Conservation (phyloP, 1,140 invertebrate genomes). For the Halictus rubicundus region DNA sequence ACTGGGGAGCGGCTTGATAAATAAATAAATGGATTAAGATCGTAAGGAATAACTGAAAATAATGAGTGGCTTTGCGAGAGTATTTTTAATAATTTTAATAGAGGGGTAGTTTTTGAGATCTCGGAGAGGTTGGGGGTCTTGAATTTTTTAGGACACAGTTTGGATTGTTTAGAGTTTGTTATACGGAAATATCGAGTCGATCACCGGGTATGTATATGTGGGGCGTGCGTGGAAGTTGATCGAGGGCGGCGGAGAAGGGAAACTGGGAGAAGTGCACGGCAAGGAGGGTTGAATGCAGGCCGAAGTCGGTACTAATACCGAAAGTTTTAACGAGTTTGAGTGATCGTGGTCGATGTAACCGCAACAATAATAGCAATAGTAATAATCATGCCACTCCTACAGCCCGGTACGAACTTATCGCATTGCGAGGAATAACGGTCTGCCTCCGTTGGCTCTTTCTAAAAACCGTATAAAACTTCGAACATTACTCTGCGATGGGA, state of each 20-base stretch:
- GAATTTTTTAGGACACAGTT: too few species aligned
- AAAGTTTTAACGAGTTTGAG: conserved; percentile 81
- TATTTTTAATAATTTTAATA: too few species aligned
- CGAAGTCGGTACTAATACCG: conserved; percentile 75
- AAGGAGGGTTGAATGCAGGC: conserved; percentile 71
- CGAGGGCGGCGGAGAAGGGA: conserved; percentile 38
- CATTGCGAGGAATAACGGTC: conserved; percentile 52
- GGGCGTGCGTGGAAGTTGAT: conserved; percentile 18
- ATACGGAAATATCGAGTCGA: conserved; percentile 46
- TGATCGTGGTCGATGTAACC: conserved; percentile 78
- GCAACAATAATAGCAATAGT: conserved; percentile 77
- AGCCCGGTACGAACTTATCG: conserved; percentile 73
- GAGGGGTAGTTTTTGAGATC: too few species aligned
- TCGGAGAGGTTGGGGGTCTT: too few species aligned
- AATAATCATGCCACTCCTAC: conserved; percentile 69
- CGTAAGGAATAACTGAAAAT: too few species aligned
- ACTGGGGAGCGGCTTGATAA: too few species aligned
- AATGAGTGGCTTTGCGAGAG: too few species aligned
- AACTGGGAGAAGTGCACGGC: conserved; percentile 66
- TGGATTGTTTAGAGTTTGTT: neutral
- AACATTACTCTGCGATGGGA: too few species aligned
- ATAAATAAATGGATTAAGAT: too few species aligned
- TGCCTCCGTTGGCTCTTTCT: conserved; percentile 2
- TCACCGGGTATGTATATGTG: conserved; percentile 15
- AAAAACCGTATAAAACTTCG: neutral